phyloP scores from a whole-genome alignment of 2,113 vertebrate genomes.

The Indicator maculatus region DNA sequence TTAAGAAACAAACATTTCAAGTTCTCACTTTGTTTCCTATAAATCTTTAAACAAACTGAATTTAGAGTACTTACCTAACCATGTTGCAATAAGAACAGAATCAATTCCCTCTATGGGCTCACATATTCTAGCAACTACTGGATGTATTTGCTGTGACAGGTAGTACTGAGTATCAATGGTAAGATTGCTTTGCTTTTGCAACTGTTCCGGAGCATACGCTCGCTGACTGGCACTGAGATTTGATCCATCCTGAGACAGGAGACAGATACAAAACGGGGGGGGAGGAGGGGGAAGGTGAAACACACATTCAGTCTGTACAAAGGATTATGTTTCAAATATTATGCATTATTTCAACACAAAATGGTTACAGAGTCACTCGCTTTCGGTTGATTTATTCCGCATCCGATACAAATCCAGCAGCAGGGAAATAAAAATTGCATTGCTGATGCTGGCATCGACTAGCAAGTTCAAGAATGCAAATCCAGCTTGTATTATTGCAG shows the following conservation, averaged over 20 bases:
- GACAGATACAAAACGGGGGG: not conserved
- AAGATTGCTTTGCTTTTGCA: slow-evolving; percentile 91
- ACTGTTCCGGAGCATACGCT: slow-evolving; percentile 93
- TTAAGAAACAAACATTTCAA: not conserved
- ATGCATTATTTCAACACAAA: not conserved
- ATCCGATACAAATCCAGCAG: slow-evolving; percentile 41
- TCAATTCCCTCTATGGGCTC: slow-evolving; percentile 97
- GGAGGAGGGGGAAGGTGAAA: not conserved
- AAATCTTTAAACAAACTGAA: slow-evolving; percentile 7
- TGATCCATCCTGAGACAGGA: slow-evolving; percentile 87
- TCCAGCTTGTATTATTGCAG: slow-evolving; percentile 65
- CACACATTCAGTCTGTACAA: not conserved
- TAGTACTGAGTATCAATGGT: slow-evolving; percentile 93
- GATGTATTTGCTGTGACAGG: slow-evolving; percentile 95
- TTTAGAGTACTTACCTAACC: slow-evolving; percentile 82
- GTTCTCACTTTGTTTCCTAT: not conserved
- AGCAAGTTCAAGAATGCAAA: slow-evolving; percentile 70
- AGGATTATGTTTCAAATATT: not conserved
- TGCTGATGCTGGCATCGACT: slow-evolving; percentile 51
- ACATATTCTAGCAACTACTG: slow-evolving; percentile 95
- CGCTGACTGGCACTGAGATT: slow-evolving; percentile 89
- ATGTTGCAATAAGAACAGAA: slow-evolving; percentile 88
- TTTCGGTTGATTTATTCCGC: slow-evolving; percentile 35
- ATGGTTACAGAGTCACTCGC: not conserved
- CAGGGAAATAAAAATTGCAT: slow-evolving; percentile 17